These are phyloP conservation scores for rat (Rattus norvegicus) DNA, from an alignment of 2,113 vertebrate genomes.

Conservation along the genomic window GRCr8 NC_086023.1:160069001-160069500, in stretches of 20 bases:
- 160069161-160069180: slow-evolving; percentile 46
- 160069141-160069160: slow-evolving; percentile 61
- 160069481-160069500: too few relatives aligned
- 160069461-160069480: fast-evolving
- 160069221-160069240: slow-evolving; percentile 66
- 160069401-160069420: neutral
- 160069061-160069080: neutral
- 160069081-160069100: neutral
- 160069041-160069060: too few relatives aligned
- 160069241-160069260: slow-evolving; percentile 54
- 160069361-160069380: neutral
- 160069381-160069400: neutral
- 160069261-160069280: neutral
- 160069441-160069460: neutral
- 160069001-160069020: fast-evolving
- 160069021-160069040: neutral
- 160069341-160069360: neutral
- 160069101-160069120: neutral
- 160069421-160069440: neutral
- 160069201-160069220: slow-evolving; percentile 38
- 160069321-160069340: neutral
- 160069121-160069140: slow-evolving; percentile 26
- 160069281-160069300: neutral
- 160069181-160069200: slow-evolving; percentile 55
- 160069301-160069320: neutral